Evolutionary conservation across 2,113 vertebrate genomes (phyloP).

Genomic region (Heterocephalus glaber): DNA sequence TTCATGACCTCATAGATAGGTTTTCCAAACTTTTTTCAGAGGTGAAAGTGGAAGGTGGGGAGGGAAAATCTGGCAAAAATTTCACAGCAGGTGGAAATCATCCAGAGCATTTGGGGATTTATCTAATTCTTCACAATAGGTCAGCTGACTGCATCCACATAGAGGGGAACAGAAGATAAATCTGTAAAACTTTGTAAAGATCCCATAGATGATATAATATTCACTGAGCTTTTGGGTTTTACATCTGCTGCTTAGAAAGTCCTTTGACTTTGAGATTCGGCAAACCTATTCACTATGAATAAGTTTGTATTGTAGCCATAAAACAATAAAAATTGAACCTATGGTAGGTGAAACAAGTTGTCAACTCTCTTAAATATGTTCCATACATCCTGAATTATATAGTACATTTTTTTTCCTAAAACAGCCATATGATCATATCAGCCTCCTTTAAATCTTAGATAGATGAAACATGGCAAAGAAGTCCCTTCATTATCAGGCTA

Average conservation of each 20-base stretch:
- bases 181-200: conserved; percentile 29
- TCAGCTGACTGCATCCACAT: conserved; percentile 27
- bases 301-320: not conserved
- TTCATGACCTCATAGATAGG: not conserved
- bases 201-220: conserved; percentile 3
- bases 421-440: not conserved
- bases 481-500: not conserved
- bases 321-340: not conserved
- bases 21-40: not conserved
- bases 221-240: conserved; percentile 38
- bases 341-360: not conserved
- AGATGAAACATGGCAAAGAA: not conserved
- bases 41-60: not conserved
- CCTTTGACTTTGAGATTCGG: conserved; percentile 24
- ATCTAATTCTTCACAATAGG: conserved; percentile 15
- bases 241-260: conserved; percentile 22
- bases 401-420: not conserved
- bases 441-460: not conserved
- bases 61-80: not conserved
- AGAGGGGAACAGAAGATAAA: conserved; percentile 20
- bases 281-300: not conserved
- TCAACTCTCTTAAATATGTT: not conserved
- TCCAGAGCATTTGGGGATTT: not conserved
- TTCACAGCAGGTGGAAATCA: not conserved
- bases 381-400: not conserved